Evolutionary conservation across 2,113 vertebrate genomes (phyloP).

Genomic region (Petrocephalus zakoni): DNA sequence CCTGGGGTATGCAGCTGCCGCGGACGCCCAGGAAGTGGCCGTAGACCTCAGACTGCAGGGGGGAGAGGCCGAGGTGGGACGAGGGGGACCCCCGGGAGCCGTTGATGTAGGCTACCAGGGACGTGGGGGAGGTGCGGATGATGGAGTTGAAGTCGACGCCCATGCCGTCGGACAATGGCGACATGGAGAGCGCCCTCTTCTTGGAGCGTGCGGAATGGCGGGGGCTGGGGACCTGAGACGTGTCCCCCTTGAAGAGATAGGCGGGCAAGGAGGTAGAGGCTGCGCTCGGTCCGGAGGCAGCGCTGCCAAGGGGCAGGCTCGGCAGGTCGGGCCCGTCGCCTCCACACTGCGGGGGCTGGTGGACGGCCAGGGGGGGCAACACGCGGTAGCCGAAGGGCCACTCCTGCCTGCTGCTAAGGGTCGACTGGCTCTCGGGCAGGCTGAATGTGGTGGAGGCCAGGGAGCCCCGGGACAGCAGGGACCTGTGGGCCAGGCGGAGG

Average conservation of each 20-base stretch:
- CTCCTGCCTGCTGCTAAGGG: conserved; percentile 73
- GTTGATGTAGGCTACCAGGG: conserved; percentile 88
- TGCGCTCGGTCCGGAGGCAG: conserved; percentile 59
- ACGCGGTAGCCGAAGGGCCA: conserved; percentile 72
- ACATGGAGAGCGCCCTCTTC: conserved; percentile 77
- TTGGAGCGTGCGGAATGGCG: conserved; percentile 64
- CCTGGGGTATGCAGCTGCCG: conserved; percentile 77
- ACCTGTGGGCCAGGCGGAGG: conserved; percentile 65
- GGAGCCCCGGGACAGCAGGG: conserved; percentile 70
- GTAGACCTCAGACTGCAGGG: conserved; percentile 80
- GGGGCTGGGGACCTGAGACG: conserved; percentile 57
- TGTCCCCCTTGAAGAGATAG: conserved; percentile 68
- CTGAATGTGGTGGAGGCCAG: conserved; percentile 74
- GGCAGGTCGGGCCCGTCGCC: conserved; percentile 63
- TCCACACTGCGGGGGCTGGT: conserved; percentile 56
- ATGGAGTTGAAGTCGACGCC: conserved; percentile 89
- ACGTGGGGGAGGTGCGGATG: conserved; percentile 88
- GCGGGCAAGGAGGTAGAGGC: conserved; percentile 69
- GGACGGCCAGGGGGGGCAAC: conserved; percentile 62
- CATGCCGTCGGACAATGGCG: conserved; percentile 80
- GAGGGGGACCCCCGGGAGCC: conserved; percentile 72
- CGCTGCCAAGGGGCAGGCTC: conserved; percentile 57
- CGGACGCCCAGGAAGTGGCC: conserved; percentile 87
- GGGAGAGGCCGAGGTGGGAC: conserved; percentile 62
- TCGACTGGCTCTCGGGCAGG: conserved; percentile 75